Evolutionary conservation across 2,888 invertebrate species (phyloP).

Genomic region (Terebella lapidaria): DNA sequence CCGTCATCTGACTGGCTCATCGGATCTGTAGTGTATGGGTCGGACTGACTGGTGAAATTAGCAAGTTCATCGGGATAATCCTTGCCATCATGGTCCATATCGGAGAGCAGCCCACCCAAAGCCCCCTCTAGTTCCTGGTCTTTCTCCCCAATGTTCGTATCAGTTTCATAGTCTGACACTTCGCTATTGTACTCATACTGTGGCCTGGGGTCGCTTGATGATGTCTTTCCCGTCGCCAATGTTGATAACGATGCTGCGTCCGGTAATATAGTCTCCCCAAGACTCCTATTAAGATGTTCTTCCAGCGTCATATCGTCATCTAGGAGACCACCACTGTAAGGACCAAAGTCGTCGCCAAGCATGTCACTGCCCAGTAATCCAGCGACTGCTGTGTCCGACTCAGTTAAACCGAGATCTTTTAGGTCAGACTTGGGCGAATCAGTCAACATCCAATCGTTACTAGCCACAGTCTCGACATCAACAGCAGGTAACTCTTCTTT

Average conservation of each 20-base stretch:
- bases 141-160: not conserved
- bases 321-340: not conserved
- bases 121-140: not conserved
- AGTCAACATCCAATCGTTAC: too few relatives aligned
- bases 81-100: too few relatives aligned
- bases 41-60: too few relatives aligned
- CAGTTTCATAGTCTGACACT: not conserved
- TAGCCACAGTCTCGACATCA: not conserved
- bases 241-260: not conserved
- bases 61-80: too few relatives aligned
- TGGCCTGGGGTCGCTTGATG: not conserved
- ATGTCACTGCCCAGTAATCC: conserved; percentile 5
- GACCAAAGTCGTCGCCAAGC: not conserved
- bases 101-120: not conserved
- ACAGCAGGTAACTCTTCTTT: not conserved
- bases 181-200: not conserved
- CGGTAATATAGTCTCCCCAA: not conserved
- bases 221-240: not conserved
- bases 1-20: too few relatives aligned
- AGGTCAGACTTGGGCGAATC: too few relatives aligned
- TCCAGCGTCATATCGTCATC: conserved; percentile 2
- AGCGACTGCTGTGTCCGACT: conserved; percentile 7
- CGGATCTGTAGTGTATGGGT: too few relatives aligned
- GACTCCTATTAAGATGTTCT: not conserved
- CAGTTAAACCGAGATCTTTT: not conserved